phyloP scores from a whole-genome alignment of 2,113 vertebrate species.

The Xiphophorus maculatus region DNA sequence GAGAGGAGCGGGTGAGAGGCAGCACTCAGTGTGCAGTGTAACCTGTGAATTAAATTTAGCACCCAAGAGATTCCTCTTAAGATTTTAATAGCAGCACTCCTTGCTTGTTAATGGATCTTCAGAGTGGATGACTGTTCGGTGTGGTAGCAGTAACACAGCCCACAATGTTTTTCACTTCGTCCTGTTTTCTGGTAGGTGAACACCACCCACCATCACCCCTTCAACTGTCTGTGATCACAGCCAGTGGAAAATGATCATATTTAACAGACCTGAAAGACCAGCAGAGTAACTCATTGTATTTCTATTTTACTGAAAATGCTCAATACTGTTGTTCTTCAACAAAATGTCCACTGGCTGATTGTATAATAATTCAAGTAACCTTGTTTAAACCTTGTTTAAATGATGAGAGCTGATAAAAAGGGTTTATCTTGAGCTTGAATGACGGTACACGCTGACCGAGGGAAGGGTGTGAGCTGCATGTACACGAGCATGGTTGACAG shows the following conservation, averaged over 20 bases:
- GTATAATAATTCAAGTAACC: not conserved
- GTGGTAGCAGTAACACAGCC: constrained; percentile 37
- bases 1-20: constrained; percentile 29
- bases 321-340: not conserved
- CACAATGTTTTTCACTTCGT: constrained; percentile 25
- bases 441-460: no score
- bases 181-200: constrained; percentile 29
- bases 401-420: not conserved
- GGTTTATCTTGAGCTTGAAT: no score
- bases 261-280: constrained; percentile 14
- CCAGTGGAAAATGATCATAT: constrained; percentile 35
- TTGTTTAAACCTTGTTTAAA: not conserved
- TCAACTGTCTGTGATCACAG: not conserved
- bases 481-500: no score
- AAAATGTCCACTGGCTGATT: no score
- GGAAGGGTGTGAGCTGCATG: no score
- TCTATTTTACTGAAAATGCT: not conserved
- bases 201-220: constrained; percentile 31
- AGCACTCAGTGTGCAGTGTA: constrained; percentile 8
- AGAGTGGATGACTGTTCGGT: constrained; percentile 23
- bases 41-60: constrained; percentile 58
- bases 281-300: not conserved
- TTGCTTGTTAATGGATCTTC: constrained; percentile 52
- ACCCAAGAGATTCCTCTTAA: constrained; percentile 48
- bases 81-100: constrained; percentile 40